Base-by-base conservation (phyloP, 2,888 invertebrate species). In the Hesperia comma region DNA sequence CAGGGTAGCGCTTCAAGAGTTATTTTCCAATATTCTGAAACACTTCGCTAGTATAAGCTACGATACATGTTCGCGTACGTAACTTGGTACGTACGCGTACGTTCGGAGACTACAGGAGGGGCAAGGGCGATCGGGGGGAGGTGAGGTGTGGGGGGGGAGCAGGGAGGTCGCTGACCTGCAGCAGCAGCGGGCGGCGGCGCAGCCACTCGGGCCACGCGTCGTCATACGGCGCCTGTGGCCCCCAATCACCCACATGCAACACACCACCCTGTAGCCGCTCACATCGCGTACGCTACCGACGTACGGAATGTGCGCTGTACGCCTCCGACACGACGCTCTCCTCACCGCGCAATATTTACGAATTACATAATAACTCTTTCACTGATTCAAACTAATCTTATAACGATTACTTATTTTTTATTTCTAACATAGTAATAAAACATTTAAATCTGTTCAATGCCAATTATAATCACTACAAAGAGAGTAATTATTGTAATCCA, bases 171-270 rank as follows among this genome's bases (percentile, higher is more conserved):
- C 95, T 96, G 95, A 97, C 96, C 96, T 97, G 96, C 93, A 97
- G 94, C 93, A 97, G 95, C 94, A 96, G 94, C 92, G 96, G 95
- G 93, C 96, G 95, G 91, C 90, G 94, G 93, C 92, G 94, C 92
- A 93, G 93, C 94, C 92, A 94, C 90, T 92, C 92, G 82, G 85
- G 84, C 92, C 93, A 92, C 80, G 78, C 79, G 80, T 88, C 79
- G 72, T 90, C 90, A 84, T 85, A 88, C 86, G 87, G 85, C 87
- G 83, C 87, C 90, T 87, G 90, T 84, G 79, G 85, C 84, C 85
- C 82, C 84, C 86, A 86, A 87, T 86, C 90, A 88, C 89, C 88
- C 83, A 90, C 90, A 90, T 90, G 91, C 91, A 91, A 87, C 83
- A 88, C 87, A 86, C 87, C 84, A 88, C 87, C 84, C 85, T 86